Conservation (phyloP, 2,113 vertebrate species). For the Seriola dumerili region DNA sequence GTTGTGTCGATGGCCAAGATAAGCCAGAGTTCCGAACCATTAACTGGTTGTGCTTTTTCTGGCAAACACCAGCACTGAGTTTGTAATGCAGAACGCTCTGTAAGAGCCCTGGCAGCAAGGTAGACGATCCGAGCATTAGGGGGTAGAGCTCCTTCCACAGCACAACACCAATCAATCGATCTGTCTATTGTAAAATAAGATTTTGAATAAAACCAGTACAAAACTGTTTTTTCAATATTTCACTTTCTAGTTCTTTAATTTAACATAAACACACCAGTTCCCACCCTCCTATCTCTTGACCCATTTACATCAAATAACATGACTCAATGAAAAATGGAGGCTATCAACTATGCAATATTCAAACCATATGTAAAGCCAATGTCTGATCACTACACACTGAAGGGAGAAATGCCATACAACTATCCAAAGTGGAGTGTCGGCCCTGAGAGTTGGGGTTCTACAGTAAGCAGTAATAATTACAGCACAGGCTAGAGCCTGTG, state of each 20-base stretch:
- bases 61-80: slow-evolving; percentile 62
- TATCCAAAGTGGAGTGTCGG: slow-evolving; percentile 36
- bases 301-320: slow-evolving; percentile 42
- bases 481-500: slow-evolving; percentile 56
- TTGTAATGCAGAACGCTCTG: slow-evolving; percentile 28
- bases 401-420: slow-evolving; percentile 26
- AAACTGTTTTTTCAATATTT: background rate
- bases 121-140: slow-evolving; percentile 31
- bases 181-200: background rate
- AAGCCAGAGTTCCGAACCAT: slow-evolving; percentile 80
- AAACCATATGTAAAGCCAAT: slow-evolving; percentile 61
- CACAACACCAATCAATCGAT: slow-evolving; percentile 32
- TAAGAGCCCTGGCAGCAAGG: slow-evolving; percentile 34
- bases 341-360: slow-evolving; percentile 58
- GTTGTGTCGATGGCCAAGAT: slow-evolving; percentile 82
- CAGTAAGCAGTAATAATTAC: slow-evolving; percentile 70
- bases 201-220: background rate
- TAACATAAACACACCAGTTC: slow-evolving; percentile 28
- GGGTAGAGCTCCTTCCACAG: slow-evolving; percentile 6
- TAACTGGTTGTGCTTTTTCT: slow-evolving; percentile 79
- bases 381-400: slow-evolving; percentile 53
- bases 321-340: slow-evolving; percentile 52
- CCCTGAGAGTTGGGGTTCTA: slow-evolving; percentile 34
- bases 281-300: slow-evolving; percentile 51
- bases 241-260: slow-evolving; percentile 4